Evolutionary conservation across 2,113 vertebrate species (phyloP).

Genomic region (Naja naja): DNA sequence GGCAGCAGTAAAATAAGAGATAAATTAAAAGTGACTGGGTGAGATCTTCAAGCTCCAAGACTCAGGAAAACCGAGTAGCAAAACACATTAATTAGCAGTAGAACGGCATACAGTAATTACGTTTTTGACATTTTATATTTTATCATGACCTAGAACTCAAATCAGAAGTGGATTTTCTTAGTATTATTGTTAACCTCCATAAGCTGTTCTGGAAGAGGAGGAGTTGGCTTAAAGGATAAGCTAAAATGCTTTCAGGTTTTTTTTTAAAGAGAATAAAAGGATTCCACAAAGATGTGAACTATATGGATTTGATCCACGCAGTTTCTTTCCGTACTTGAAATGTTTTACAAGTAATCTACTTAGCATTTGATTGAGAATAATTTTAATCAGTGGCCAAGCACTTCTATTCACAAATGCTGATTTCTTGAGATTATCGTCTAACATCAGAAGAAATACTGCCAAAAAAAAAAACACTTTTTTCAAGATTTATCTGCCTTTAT

Average conservation of each 20-base stretch:
- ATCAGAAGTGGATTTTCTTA: not conserved
- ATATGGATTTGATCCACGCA: not conserved
- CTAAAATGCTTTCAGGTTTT: not conserved
- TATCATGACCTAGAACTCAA: not conserved
- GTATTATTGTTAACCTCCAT: not conserved
- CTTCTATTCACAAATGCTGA: not conserved
- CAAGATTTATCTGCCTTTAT: not conserved
- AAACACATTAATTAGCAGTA: not conserved
- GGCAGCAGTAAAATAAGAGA: fast-evolving
- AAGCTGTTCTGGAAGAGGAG: not conserved
- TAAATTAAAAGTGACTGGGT: not conserved
- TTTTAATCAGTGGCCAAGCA: not conserved
- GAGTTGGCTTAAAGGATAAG: not conserved
- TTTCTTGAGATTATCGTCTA: not conserved
- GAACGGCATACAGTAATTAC: not conserved
- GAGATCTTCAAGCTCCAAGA: too few relatives aligned
- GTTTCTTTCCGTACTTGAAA: not conserved
- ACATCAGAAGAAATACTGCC: not conserved
- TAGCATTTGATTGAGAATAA: not conserved
- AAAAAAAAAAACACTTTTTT: not conserved
- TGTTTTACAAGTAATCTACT: not conserved
- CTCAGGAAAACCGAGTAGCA: not conserved
- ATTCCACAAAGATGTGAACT: not conserved
- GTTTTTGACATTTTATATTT: not conserved
- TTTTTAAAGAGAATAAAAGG: not conserved